phyloP scores from a whole-genome alignment of 2,888 invertebrate species.

The Xestia ashworthii region DNA sequence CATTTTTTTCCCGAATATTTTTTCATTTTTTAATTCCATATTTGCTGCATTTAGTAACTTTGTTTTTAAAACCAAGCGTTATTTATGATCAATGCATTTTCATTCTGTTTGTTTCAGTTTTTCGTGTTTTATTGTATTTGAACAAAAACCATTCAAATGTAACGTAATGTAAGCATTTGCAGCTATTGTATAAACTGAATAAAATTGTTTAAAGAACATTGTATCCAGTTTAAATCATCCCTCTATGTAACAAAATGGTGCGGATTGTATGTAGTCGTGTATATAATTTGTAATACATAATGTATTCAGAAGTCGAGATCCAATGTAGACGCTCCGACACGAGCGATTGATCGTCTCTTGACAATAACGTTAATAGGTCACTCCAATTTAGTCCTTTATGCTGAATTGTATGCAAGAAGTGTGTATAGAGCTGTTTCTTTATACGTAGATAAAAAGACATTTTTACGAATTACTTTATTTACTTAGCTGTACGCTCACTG shows the following conservation, averaged over 20 bases:
- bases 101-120: conserved; percentile 14
- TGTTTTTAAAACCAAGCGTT: conserved; percentile 13
- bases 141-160: conserved; percentile 12
- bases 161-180: conserved; percentile 2
- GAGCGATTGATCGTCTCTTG: conserved; percentile 60
- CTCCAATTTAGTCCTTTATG: conserved; percentile 61
- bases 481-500: conserved; percentile 39
- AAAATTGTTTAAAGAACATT: conserved; percentile 33
- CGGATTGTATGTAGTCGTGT: conserved; percentile 58
- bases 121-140: conserved; percentile 4
- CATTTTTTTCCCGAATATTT: conserved; percentile 55
- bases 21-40: conserved; percentile 39
- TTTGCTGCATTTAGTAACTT: conserved; percentile 54
- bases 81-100: conserved; percentile 46
- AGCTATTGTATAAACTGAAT: conserved; percentile 15
- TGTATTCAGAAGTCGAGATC: conserved; percentile 53
- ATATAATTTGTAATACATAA: conserved; percentile 61
- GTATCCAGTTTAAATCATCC: conserved; percentile 44
- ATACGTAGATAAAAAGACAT: conserved; percentile 66
- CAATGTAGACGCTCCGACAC: conserved; percentile 37
- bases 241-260: conserved; percentile 42
- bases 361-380: conserved; percentile 67
- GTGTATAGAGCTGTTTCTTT: conserved; percentile 59
- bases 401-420: conserved; percentile 55
- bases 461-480: conserved; percentile 62